Evolutionary conservation across 2,888 invertebrate species (phyloP).

Genomic region (Erebia epiphron): DNA sequence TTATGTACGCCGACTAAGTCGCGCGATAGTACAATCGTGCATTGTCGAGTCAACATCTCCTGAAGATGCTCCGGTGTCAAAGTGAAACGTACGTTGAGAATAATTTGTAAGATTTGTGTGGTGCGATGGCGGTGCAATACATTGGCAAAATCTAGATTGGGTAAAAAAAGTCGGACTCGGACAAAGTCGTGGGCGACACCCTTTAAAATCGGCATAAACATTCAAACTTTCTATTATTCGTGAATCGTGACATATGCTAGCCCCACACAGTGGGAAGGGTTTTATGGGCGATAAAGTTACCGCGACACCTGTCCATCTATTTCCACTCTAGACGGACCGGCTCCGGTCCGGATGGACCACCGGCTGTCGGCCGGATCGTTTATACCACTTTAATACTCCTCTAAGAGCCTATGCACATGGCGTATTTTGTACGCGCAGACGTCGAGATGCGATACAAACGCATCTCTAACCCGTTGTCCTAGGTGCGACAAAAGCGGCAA

Average conservation of each 20-base stretch:
- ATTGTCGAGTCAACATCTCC: too few species aligned
- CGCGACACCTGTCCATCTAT: constrained; percentile 25
- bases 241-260: constrained; percentile 1
- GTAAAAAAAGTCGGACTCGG: too few species aligned
- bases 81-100: too few species aligned
- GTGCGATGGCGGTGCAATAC: too few species aligned
- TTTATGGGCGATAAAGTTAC: constrained; percentile 26
- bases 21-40: too few species aligned
- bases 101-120: too few species aligned
- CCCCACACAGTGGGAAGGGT: constrained; percentile 9
- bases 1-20: too few species aligned
- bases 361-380: constrained; percentile 22
- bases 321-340: constrained; percentile 33
- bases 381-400: constrained; percentile 2
- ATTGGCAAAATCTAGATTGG: too few species aligned
- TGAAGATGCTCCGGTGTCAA: too few species aligned
- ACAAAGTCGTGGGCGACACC: background rate
- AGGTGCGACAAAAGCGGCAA: too few species aligned
- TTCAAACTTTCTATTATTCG: constrained; percentile 3
- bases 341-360: constrained; percentile 35
- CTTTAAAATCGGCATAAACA: background rate
- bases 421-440: background rate
- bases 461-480: too few species aligned
- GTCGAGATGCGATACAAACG: background rate
- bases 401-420: background rate